Base-by-base conservation (phyloP, 2,888 invertebrate genomes). In the Laspeyria flexula region DNA sequence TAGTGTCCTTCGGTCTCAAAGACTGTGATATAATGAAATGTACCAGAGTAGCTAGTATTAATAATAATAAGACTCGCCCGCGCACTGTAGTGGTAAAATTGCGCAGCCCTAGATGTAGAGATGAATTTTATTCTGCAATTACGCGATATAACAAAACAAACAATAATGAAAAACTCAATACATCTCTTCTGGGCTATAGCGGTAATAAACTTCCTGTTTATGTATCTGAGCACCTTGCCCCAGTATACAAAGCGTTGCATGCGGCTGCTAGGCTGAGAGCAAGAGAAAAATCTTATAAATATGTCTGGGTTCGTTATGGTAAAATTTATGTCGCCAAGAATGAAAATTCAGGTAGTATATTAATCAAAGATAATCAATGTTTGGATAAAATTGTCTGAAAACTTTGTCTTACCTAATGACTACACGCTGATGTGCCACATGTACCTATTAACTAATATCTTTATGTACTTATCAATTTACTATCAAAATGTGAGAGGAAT, bases 401-500 rank as follows among this genome's bases (percentile, higher is more conserved):
- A n/a, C n/a, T n/a, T n/a, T n/a, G n/a, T n/a, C n/a, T n/a, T n/a
- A n/a, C n/a, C n/a, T n/a, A n/a, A n/a, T n/a, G n/a, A n/a, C n/a
- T n/a, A n/a, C n/a, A n/a, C n/a, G n/a, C n/a, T 23, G 6, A 23
- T 6, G 6, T 23, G 23, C 6, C 23, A 23, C 6, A 6, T 23
- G 23, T 23, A 23, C 23, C 6, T 23, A 23, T 4, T 23, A 11
- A 3, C 4, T 23, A 1, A 10, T 23, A n/a, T 2, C 5, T 1
- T 11, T 23, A 23, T 33, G 23, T 7, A 16, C 13, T 3, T 42
- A 25, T 42, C 42, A 5, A 25, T 42, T 10, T 42, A 33, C n/a
- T 42, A 42, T 42, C 42, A 42, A 25, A 42, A 42, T 42, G 33
- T 42, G 21, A 33, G 42, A 10, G 42, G 42, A 10, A 33, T 42